Conservation (phyloP, 2,113 vertebrate species). For the Orthonyx spaldingii region DNA sequence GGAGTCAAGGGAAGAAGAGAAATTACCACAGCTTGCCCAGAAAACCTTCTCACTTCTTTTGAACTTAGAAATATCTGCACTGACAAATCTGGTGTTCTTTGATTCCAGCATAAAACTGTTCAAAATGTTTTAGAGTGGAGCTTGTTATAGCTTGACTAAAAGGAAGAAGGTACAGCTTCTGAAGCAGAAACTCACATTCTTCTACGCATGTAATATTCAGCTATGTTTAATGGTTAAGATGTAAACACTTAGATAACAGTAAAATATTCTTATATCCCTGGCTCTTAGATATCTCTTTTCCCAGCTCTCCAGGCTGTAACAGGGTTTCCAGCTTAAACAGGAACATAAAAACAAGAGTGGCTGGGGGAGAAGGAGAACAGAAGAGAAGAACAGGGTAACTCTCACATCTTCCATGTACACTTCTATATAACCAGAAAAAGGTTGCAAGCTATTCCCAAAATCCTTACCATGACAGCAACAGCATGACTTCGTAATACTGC, state of each 20-base stretch:
- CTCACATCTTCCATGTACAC: neutral
- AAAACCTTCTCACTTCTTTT: neutral
- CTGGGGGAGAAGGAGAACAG: neutral
- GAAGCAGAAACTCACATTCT: neutral
- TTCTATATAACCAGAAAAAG: neutral
- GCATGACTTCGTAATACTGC: neutral
- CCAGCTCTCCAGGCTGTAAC: neutral
- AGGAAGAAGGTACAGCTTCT: neutral
- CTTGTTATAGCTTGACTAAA: neutral
- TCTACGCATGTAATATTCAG: neutral
- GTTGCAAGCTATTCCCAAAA: neutral
- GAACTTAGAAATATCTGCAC: neutral
- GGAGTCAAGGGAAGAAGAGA: neutral
- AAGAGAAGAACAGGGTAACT: neutral
- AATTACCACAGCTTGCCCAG: neutral
- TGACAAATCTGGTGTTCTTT: neutral
- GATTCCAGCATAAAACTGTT: neutral
- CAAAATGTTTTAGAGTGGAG: neutral
- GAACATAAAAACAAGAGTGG: neutral
- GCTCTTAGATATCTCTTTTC: neutral
- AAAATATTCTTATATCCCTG: neutral
- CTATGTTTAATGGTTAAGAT: neutral
- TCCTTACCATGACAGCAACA: neutral
- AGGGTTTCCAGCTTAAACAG: neutral
- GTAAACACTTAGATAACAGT: neutral